Evolutionary conservation across 2,113 vertebrate genomes (phyloP).

Genomic region (Thymallus thymallus): DNA sequence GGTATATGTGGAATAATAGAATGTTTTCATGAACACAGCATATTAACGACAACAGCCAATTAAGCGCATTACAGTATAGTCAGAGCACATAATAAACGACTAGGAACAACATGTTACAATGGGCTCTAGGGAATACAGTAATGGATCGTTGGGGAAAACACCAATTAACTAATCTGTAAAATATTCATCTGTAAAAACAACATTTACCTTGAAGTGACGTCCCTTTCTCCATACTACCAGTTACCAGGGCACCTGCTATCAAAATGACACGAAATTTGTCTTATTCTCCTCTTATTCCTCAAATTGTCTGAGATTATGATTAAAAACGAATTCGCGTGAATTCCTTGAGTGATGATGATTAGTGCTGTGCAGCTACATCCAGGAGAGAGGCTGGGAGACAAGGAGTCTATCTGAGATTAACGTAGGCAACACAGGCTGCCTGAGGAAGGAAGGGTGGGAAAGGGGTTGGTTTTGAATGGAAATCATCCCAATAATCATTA

Average conservation of each 20-base stretch:
- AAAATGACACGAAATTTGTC: not conserved
- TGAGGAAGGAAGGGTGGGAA: slow-evolving; percentile 27
- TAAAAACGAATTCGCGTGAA: slow-evolving; percentile 43
- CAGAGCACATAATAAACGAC: slow-evolving; percentile 13
- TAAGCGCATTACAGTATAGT: slow-evolving; percentile 3
- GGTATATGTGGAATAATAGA: slow-evolving; percentile 44
- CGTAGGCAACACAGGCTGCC: slow-evolving; percentile 40
- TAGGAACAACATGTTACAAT: slow-evolving; percentile 4
- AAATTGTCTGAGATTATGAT: slow-evolving; percentile 37
- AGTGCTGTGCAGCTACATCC: slow-evolving; percentile 61
- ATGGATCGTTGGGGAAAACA: slow-evolving; percentile 23
- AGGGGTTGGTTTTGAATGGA: slow-evolving; percentile 36
- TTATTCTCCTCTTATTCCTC: not conserved
- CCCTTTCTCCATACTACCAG: slow-evolving; percentile 50
- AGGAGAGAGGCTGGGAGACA: slow-evolving; percentile 50
- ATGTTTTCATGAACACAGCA: slow-evolving; percentile 32
- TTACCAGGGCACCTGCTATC: not conserved
- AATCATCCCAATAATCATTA: slow-evolving; percentile 44
- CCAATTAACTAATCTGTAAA: slow-evolving; percentile 38
- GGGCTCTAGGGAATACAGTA: slow-evolving; percentile 12
- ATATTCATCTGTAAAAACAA: slow-evolving; percentile 28
- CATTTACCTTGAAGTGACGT: slow-evolving; percentile 57
- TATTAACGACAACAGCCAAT: slow-evolving; percentile 20
- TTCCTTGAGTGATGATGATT: slow-evolving; percentile 55
- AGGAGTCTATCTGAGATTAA: slow-evolving; percentile 48